phyloP scores from a whole-genome alignment of 1,140 invertebrate genomes.

The Latrodectus geometricus region DNA sequence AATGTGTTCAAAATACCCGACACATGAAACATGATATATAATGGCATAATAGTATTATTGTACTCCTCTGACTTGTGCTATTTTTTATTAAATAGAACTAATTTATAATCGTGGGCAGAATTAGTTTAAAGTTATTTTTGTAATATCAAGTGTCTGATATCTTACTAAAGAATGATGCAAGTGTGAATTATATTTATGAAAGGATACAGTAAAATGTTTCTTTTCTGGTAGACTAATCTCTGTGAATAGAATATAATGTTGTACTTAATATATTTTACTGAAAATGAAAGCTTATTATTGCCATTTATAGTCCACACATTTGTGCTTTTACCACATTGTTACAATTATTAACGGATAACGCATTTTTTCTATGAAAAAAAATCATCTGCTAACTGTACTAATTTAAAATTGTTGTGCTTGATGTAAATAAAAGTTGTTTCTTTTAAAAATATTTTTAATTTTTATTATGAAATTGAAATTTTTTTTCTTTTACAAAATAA shows the following conservation, averaged over 20 bases:
- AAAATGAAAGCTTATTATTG: conserved; percentile 58
- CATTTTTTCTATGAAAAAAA: conserved; percentile 42
- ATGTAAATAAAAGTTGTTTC: conserved; percentile 62
- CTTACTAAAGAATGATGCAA: conserved; percentile 24
- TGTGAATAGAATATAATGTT: conserved; percentile 60
- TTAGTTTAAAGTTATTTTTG: conserved; percentile 39
- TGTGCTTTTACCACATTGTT: conserved; percentile 60
- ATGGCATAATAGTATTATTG: too few relatives aligned
- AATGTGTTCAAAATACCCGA: too few relatives aligned
- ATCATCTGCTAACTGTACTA: conserved; percentile 59
- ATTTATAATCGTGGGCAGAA: neutral
- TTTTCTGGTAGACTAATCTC: conserved; percentile 46
- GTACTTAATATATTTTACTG: conserved; percentile 59
- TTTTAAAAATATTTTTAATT: conserved; percentile 21
- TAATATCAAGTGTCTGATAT: conserved; percentile 21
- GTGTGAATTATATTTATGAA: conserved; percentile 53
- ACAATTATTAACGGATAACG: conserved; percentile 58
- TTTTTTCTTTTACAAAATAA: too few relatives aligned
- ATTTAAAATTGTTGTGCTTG: conserved; percentile 59
- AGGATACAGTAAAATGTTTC: conserved; percentile 31
- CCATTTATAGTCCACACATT: conserved; percentile 52
- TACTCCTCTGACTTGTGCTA: too few relatives aligned
- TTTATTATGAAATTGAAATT: neutral
- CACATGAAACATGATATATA: too few relatives aligned
- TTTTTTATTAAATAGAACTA: conserved; percentile 17